A percentile compares a stretch with the other conserved stretches of the same genome.
Conservation (phyloP, 1,140 invertebrate species). For the Eupristina koningsbergeri region DNA sequence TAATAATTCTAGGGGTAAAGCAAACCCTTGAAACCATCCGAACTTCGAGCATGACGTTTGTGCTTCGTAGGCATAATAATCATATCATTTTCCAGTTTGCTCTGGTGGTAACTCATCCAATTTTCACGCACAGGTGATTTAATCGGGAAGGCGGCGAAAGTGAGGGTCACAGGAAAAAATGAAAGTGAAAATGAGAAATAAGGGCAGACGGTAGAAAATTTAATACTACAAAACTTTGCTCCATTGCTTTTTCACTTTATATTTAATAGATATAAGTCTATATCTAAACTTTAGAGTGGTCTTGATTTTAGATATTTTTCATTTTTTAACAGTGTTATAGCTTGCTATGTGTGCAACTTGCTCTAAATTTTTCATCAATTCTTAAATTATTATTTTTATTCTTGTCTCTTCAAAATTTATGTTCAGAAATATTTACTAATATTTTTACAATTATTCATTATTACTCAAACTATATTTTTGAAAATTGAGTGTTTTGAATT, state of each 20-base stretch:
- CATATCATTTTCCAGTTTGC: conserved; percentile 52
- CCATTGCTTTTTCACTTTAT: background rate
- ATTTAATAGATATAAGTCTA: background rate
- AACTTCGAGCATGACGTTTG: conserved; percentile 45
- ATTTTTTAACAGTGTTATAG: no score
- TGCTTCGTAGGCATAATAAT: conserved; percentile 47
- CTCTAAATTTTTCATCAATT: no score
- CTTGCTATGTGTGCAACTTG: no score
- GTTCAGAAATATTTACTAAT: no score
- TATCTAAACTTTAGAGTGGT: background rate
- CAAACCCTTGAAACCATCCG: conserved; percentile 37
- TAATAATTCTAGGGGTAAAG: conserved; percentile 57
- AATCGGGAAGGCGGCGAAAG: conserved; percentile 13
- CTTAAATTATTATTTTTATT: no score
- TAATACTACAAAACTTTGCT: background rate
- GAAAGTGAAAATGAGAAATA: conserved; percentile 5
- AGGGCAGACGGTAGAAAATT: background rate
- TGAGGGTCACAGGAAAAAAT: conserved; percentile 4
- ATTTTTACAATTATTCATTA: no score
- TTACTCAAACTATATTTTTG: no score
- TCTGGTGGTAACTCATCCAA: conserved; percentile 57
- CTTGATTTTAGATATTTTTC: background rate
- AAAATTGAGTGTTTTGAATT: no score
- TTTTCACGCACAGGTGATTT: conserved; percentile 55
- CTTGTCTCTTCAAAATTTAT: no score